Conservation (phyloP, 1,140 invertebrate species). For the Drosophila jambulina region DNA sequence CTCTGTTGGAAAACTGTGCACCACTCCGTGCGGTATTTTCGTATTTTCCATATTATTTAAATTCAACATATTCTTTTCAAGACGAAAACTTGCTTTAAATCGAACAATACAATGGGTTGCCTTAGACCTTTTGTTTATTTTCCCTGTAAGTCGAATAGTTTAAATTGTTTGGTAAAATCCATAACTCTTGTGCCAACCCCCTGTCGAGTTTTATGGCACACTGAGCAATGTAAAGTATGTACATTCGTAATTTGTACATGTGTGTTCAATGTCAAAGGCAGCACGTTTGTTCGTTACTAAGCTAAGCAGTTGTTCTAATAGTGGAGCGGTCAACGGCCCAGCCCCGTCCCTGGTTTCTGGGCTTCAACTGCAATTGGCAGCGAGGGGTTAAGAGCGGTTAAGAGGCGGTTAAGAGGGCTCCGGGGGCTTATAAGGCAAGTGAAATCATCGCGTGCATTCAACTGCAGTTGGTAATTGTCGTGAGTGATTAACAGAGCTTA, state of each 20-base stretch:
- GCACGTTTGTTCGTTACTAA: conserved; percentile 33
- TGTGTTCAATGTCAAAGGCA: conserved; percentile 29
- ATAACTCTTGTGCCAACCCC: conserved; percentile 12
- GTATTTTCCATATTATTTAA: no score
- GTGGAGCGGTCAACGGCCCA: conserved; percentile 42
- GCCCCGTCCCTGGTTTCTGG: not conserved
- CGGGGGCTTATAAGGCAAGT: not conserved
- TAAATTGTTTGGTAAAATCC: not conserved
- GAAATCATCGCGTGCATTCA: conserved; percentile 36
- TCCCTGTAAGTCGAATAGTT: not conserved
- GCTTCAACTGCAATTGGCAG: not conserved
- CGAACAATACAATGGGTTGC: no score
- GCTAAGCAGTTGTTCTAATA: conserved; percentile 32
- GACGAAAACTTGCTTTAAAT: no score
- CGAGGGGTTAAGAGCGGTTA: not conserved
- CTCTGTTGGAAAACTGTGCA: no score
- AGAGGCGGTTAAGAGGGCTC: not conserved
- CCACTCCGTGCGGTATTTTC: no score
- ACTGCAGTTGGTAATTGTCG: conserved; percentile 26
- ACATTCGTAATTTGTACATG: conserved; percentile 21
- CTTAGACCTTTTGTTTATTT: not conserved
- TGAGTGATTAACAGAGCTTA: conserved; percentile 21
- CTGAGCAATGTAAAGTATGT: conserved; percentile 17
- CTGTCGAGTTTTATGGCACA: not conserved
- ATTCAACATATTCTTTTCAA: no score